These are phyloP conservation scores for Meloidogyne exigua DNA, from an alignment of 1,140 invertebrate genomes.

Conservation along the genomic window DNA sequence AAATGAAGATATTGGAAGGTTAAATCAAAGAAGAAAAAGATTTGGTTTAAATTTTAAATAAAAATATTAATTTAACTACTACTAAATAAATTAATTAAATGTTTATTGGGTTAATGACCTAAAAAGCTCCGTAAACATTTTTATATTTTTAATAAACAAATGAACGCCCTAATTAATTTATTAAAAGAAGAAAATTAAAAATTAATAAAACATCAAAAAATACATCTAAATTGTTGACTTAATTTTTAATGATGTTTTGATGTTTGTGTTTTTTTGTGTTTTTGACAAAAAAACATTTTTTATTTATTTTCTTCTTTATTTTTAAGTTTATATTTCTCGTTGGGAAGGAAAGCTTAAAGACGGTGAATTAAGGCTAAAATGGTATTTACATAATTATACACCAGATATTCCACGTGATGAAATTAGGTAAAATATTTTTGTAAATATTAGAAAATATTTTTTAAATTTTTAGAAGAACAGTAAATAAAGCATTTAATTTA, in stretches of 20 bases:
- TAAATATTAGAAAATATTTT: background rate
- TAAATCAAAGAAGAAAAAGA: conserved; percentile 44
- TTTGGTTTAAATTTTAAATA: conserved; percentile 38
- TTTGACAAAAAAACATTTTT: background rate
- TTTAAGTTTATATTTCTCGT: conserved; percentile 51
- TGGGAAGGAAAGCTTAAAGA: conserved; percentile 57
- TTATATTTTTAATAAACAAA: background rate
- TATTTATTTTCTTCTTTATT: background rate
- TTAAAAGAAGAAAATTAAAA: background rate
- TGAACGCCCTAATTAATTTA: background rate
- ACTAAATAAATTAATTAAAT: too few relatives aligned
- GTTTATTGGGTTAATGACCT: background rate
- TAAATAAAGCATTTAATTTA: conserved; percentile 52
- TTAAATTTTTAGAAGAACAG: conserved; percentile 50
- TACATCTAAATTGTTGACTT: too few relatives aligned
- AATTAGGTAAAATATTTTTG: conserved; percentile 6
- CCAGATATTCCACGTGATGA: conserved; percentile 20
- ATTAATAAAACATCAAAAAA: too few relatives aligned
- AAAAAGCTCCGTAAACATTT: background rate
- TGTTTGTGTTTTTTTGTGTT: background rate
- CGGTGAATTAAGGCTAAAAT: conserved; percentile 44
- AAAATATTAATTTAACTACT: background rate
- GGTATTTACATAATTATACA: conserved; percentile 45
- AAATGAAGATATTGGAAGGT: conserved; percentile 39
- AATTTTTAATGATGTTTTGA: too few relatives aligned